Evolutionary conservation across 2,888 invertebrate genomes (phyloP), one percentile per base, ranked within the genome.

Genomic region (Bugulina stolonifera): DNA sequence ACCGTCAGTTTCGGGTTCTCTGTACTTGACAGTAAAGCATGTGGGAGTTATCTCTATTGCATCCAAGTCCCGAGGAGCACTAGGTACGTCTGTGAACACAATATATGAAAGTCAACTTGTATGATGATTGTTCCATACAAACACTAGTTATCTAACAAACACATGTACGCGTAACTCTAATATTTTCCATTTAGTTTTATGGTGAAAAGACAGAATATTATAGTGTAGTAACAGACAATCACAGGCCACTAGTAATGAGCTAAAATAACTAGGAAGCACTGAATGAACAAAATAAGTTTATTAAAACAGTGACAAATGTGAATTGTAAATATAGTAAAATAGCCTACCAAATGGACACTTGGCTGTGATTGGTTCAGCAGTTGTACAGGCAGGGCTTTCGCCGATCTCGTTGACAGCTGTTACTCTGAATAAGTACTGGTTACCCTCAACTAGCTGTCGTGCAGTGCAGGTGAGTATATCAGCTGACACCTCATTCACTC

Each of bases 351-450:
- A 89, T 5, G 64, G 64, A 64, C 64, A 64, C 32, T 64, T 64
- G 5, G 64, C 64, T 64, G 64, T 87, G 58, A 93, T 89, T 0
- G 91, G 87, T 74, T 91, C 90, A 23, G 79, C 77, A 18, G 94
- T 92, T 83, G 91, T 90, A 64, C 90, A 86, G 25, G 92, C 90
- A 77, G 92, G 92, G 70, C 94, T 92, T 69, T 88, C 86, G 5
- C 94, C 94, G 72, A 92, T 89, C 14, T 91, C 90, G 85, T 95
- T 95, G 77, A 90, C 89, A 0, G 94, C 94, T 79, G 90, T 89
- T 23, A 95, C 89, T 76, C 93, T 88, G 88, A 95, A 93, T 86
- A 91, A 88, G 81, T 95, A 95, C 80, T 92, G 90, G 57, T 89
- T 88, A 80, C 92, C 91, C 82, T 91, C 90, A 75, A 90, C 88